A percentile compares a stretch with the other conserved stretches of the same genome.
Evolutionary conservation across 2,797 vertebrate species (phyloP).

Genomic region (Iguana delicatissima): DNA sequence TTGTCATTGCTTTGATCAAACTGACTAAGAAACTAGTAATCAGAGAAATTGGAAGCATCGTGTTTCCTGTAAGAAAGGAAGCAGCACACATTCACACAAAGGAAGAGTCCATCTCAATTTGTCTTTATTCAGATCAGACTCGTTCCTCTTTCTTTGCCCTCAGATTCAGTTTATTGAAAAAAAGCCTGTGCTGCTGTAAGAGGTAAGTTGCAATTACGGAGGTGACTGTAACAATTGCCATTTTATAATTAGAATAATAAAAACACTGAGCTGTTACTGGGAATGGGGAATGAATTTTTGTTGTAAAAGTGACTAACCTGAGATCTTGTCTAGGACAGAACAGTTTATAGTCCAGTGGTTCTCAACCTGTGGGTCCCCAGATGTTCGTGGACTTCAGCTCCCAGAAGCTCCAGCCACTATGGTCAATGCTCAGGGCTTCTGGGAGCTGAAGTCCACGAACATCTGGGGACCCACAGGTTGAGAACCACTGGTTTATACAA

Average conservation of each 20-base stretch:
- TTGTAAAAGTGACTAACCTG: constrained; percentile 3
- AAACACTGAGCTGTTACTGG: constrained; percentile 48
- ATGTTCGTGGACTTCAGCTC: no score
- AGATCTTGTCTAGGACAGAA: neutral
- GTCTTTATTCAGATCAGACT: constrained; percentile 69
- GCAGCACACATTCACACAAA: constrained; percentile 70
- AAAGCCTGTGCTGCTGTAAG: constrained; percentile 52
- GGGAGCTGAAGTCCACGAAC: no score
- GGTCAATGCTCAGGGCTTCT: no score
- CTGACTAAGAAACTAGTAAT: constrained; percentile 80
- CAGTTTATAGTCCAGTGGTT: no score
- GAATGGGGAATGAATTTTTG: constrained; percentile 54
- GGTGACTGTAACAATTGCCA: constrained; percentile 47
- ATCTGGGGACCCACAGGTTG: no score
- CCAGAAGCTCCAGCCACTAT: no score
- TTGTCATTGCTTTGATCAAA: constrained; percentile 77
- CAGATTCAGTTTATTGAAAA: constrained; percentile 69
- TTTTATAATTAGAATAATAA: constrained; percentile 56
- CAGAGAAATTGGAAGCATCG: constrained; percentile 76
- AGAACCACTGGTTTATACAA: no score
- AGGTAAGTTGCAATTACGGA: constrained; percentile 67
- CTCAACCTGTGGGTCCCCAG: no score
- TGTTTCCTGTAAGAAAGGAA: constrained; percentile 76
- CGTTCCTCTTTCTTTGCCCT: constrained; percentile 73
- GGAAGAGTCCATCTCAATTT: constrained; percentile 73